Evolutionary conservation across 2,888 invertebrate species (phyloP), one percentile per base, ranked within the genome.

Genomic region (Lithophane socia): DNA sequence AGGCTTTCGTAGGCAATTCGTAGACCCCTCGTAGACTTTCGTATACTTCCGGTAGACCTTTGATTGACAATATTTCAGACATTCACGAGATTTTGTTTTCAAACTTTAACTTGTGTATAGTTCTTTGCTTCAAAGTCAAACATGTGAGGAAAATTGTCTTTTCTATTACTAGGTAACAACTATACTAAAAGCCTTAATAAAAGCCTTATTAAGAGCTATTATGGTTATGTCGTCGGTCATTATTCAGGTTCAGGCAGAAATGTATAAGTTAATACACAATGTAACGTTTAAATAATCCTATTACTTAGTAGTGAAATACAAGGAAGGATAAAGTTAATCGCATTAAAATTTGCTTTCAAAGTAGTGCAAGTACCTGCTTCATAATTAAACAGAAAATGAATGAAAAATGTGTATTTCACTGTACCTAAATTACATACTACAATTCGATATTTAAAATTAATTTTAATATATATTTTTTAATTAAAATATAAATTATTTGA

Each of bases 251-350:
- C 13, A 21, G 29, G 16, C 29, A 71, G 24, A 67, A 65, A 65
- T 21, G 60, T n/a, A 4, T 29, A 18, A 24, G 5, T 47, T 37
- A 37, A 80, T 42, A 73, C 8, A 42, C 13, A 37, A 42, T 73
- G 66, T 75, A 77, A 44, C 13, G 24, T 70, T 68, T 66, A 52
- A 18, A 67, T 83, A 77, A 83, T 80, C 70, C 47, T 24, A 67
- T 83, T 63, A 66, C 8, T 7, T 24, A 70, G 21, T 18, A 58
- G 13, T 70, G 5, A 24, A 69, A 80, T n/a, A 52, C 16, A 49
- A 42, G 18, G 13, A 49, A 13, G 49, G 37, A 24, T 68, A 47
- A n/a, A 21, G 10, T 21, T 82, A 80, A 80, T 83, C 54, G 16
- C 29, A 77, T 66, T 80, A 69, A 12, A 67, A 29, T 49, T 66